phyloP scores from a whole-genome alignment of 2,888 invertebrate species.

The Drosophila nigritarsus region DNA sequence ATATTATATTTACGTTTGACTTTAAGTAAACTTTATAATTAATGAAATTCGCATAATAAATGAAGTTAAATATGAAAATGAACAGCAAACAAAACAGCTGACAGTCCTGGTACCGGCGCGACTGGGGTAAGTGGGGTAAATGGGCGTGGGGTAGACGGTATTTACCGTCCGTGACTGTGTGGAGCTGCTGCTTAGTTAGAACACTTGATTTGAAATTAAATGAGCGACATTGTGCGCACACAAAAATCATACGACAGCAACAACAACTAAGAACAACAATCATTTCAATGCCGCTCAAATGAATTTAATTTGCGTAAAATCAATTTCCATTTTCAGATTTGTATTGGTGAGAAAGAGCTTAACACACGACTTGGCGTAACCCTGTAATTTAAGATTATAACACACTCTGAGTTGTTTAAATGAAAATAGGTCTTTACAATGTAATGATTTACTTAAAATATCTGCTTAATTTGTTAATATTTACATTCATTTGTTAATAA shows the following conservation, averaged over 20 bases:
- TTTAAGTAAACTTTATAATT: conserved; percentile 71
- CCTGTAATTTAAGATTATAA: neutral
- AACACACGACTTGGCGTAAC: conserved; percentile 2
- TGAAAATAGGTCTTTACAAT: neutral
- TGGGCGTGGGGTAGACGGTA: neutral
- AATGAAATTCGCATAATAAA: conserved; percentile 78
- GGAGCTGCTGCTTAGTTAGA: conserved; percentile 21
- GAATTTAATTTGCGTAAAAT: conserved; percentile 72
- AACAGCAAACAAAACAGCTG: conserved; percentile 66
- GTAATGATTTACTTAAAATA: neutral
- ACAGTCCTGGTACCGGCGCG: neutral
- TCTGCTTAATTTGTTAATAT: neutral
- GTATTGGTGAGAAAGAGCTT: conserved; percentile 2
- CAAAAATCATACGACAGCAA: conserved; percentile 24
- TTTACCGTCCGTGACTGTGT: neutral
- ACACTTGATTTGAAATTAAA: conserved; percentile 29
- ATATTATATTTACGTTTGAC: conserved; percentile 59
- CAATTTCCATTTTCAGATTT: conserved; percentile 67
- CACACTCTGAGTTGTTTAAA: neutral
- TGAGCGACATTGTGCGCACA: conserved; percentile 29
- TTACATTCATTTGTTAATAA: neutral
- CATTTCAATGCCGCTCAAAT: conserved; percentile 61
- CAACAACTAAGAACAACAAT: conserved; percentile 35
- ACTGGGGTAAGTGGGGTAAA: neutral
- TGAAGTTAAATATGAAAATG: conserved; percentile 76